These are phyloP conservation scores for Eupristina koningsbergeri DNA, from an alignment of 1,140 invertebrate species.

Conservation along the genomic window DNA sequence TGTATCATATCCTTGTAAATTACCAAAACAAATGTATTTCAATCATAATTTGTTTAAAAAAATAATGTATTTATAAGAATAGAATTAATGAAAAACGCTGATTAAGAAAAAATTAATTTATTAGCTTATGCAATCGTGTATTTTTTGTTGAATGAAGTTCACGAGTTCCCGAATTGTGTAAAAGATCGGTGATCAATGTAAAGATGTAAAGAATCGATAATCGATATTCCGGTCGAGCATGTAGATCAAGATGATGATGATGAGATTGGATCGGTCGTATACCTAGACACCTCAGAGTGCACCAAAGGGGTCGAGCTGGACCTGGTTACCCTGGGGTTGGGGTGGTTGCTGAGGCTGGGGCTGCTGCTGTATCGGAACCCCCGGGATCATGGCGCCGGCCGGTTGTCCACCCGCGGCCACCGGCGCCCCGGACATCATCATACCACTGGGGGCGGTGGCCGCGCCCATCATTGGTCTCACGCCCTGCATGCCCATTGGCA, in stretches of 20 bases:
- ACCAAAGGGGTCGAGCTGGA: constrained; percentile 73
- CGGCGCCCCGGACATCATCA: constrained; percentile 64
- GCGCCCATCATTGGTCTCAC: constrained; percentile 69
- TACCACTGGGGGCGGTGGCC: constrained; percentile 60
- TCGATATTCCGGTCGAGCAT: neutral
- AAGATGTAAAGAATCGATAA: neutral
- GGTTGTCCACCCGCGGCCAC: constrained; percentile 57
- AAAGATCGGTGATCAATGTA: neutral
- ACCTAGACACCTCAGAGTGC: constrained; percentile 72
- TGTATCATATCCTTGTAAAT: neutral
- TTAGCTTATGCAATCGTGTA: too few species aligned
- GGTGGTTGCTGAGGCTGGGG: constrained; percentile 58
- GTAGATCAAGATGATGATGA: too few species aligned
- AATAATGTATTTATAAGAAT: too few species aligned
- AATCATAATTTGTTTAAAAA: too few species aligned
- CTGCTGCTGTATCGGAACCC: constrained; percentile 64
- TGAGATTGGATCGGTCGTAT: constrained; percentile 53
- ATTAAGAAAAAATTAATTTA: too few species aligned
- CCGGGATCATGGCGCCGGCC: constrained; percentile 53
- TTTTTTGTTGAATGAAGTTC: too few species aligned
- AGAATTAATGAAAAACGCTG: too few species aligned
- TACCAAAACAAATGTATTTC: too few species aligned
- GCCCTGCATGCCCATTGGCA: constrained; percentile 64
- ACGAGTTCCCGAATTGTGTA: neutral
- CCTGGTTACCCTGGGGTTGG: constrained; percentile 65